Conservation (phyloP, 2,113 vertebrate genomes). For the Urocynchramus pylzowi region DNA sequence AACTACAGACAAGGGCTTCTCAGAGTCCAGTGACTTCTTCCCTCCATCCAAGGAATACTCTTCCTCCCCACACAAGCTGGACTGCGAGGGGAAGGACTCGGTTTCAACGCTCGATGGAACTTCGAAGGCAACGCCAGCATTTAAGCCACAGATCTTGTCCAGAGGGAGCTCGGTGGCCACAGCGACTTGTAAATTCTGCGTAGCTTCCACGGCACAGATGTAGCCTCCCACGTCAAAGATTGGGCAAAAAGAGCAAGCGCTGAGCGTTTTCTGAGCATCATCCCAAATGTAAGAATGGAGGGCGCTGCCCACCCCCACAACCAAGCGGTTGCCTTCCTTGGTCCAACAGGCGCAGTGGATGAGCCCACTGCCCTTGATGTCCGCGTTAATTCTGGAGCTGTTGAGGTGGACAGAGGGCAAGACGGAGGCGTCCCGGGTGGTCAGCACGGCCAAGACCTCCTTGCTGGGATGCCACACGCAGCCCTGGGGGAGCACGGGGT, state of each 20-base stretch:
- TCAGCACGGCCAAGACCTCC: conserved; percentile 83
- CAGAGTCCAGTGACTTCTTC: conserved; percentile 69
- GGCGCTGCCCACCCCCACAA: conserved; percentile 85
- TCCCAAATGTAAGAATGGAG: conserved; percentile 94
- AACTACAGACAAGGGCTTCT: conserved; percentile 53
- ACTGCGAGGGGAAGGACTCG: conserved; percentile 18
- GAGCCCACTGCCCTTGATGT: conserved; percentile 77
- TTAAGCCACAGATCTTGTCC: conserved; percentile 88
- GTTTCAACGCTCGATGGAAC: conserved; percentile 37
- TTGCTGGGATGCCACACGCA: conserved; percentile 88
- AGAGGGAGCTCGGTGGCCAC: conserved; percentile 91
- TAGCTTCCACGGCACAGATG: conserved; percentile 83
- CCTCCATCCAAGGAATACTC: conserved; percentile 63
- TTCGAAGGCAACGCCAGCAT: conserved; percentile 79
- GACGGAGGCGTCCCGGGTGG: conserved; percentile 81
- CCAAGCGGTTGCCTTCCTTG: conserved; percentile 85
- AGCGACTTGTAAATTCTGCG: conserved; percentile 78
- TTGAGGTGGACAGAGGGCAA: conserved; percentile 81
- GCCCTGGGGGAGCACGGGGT: conserved; percentile 85
- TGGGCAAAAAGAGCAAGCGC: conserved; percentile 81
- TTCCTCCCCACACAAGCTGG: conserved; percentile 61
- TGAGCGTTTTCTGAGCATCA: conserved; percentile 82
- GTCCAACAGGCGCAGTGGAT: conserved; percentile 96
- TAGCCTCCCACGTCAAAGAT: conserved; percentile 84
- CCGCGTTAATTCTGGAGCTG: conserved; percentile 78